phyloP scores from a whole-genome alignment of 2,113 vertebrate genomes.

The Cyphotilapia sp. region DNA sequence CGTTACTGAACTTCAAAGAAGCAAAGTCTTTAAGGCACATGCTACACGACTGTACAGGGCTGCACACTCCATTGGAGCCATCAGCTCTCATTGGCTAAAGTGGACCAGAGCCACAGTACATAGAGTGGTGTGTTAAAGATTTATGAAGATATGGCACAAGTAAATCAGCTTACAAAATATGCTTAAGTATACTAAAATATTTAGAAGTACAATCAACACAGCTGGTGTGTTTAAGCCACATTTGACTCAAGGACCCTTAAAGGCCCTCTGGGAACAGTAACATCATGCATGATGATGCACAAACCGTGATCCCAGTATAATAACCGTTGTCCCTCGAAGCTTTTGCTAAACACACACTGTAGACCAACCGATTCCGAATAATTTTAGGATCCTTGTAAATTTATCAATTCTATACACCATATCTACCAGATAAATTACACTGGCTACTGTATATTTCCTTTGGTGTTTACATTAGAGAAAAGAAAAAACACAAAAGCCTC shows the following conservation, averaged over 20 bases:
- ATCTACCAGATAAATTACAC: background rate
- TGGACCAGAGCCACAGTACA: slow-evolving; percentile 18
- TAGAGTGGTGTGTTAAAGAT: slow-evolving; percentile 47
- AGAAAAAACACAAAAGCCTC: background rate
- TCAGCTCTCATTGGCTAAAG: slow-evolving; percentile 33
- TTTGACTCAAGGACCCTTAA: slow-evolving; percentile 20
- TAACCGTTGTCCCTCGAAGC: background rate
- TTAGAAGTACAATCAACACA: slow-evolving; percentile 46
- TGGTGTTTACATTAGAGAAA: background rate
- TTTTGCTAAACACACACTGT: background rate
- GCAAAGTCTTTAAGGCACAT: slow-evolving; percentile 1
- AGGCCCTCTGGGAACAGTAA: background rate
- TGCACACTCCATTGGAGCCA: background rate
- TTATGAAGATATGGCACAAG: slow-evolving; percentile 50
- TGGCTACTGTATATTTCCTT: background rate
- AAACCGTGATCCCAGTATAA: background rate
- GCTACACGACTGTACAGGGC: background rate
- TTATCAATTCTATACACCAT: background rate
- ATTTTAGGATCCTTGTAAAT: background rate
- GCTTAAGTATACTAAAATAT: slow-evolving; percentile 56
- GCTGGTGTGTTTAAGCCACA: background rate
- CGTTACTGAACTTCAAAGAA: slow-evolving; percentile 45
- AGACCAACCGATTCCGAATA: background rate
- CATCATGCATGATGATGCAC: background rate
- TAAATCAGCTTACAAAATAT: slow-evolving; percentile 52